Percentiles rank a stretch among this genome's conserved stretches.
These are phyloP conservation scores for Cryptoprocta ferox DNA, from an alignment of 2,797 vertebrate species.

Conservation along the genomic window DNA sequence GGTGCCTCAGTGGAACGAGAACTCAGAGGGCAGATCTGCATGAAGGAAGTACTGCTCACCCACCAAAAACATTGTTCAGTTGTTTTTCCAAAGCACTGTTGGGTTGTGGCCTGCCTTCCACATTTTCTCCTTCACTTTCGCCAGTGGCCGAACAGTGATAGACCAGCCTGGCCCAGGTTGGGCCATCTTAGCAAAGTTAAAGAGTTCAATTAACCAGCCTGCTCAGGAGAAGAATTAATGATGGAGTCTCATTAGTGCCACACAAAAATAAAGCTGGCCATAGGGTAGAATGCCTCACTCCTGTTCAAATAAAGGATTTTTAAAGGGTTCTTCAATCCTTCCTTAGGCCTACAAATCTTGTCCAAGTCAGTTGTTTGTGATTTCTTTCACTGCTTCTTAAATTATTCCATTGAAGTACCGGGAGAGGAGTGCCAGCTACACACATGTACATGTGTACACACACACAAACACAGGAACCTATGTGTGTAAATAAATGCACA, in stretches of 20 bases:
- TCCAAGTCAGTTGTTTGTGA: conserved; percentile 13
- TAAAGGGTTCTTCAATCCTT: neutral
- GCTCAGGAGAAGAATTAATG: neutral
- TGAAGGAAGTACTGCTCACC: neutral
- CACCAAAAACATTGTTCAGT: neutral
- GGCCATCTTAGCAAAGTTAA: neutral
- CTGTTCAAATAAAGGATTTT: conserved; percentile 26
- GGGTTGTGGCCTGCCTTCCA: neutral
- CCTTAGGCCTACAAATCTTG: neutral
- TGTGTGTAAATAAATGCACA: neutral
- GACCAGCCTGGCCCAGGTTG: neutral
- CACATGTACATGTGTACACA: neutral
- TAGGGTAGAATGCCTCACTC: neutral
- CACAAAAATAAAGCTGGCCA: neutral
- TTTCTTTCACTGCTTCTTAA: neutral
- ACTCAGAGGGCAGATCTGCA: neutral
- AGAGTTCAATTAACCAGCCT: neutral
- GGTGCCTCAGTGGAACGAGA: neutral
- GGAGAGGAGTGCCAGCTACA: neutral
- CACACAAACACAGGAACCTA: neutral
- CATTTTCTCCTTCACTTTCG: neutral
- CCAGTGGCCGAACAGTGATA: neutral
- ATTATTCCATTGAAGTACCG: neutral
- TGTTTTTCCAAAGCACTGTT: neutral
- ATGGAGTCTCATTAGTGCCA: neutral